A percentile compares a stretch with the other conserved stretches of the same genome.
These are phyloP conservation scores for Scaptomyza tumidula DNA, from an alignment of 2,888 invertebrate species.

Conservation along the genomic window DNA sequence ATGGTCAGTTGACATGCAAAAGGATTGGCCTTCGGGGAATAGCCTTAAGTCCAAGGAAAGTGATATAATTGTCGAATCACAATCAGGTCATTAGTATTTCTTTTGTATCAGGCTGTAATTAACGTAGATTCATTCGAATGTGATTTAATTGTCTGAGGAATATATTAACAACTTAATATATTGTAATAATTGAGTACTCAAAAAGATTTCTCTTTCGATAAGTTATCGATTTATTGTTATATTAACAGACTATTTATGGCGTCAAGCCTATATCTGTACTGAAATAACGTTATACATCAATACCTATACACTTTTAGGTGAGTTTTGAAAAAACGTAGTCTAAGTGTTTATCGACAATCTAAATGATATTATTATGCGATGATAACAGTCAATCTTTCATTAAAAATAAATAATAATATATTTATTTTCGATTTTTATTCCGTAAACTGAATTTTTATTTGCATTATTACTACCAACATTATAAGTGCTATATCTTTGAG, in stretches of 20 bases:
- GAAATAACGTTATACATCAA: too few relatives aligned
- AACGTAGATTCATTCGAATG: background rate
- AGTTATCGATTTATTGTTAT: background rate
- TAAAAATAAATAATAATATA: too few relatives aligned
- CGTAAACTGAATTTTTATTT: too few relatives aligned
- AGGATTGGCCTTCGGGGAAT: conserved; percentile 58
- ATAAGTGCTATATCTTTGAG: background rate
- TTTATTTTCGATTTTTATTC: too few relatives aligned
- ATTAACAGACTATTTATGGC: too few relatives aligned
- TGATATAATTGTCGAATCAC: conserved; percentile 39
- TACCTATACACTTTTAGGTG: too few relatives aligned
- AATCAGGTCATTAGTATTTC: background rate
- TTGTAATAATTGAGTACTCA: background rate
- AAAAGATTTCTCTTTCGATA: background rate
- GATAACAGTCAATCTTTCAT: too few relatives aligned
- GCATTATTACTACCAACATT: too few relatives aligned
- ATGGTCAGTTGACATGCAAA: conserved; percentile 74
- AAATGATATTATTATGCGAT: too few relatives aligned
- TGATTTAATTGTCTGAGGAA: background rate
- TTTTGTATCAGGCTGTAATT: background rate
- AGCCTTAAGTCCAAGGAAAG: conserved; percentile 36
- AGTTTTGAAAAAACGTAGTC: too few relatives aligned
- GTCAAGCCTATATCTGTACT: too few relatives aligned
- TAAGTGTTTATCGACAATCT: too few relatives aligned
- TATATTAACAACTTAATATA: background rate